phyloP scores from a whole-genome alignment of 2,888 invertebrate species.

The Tolmerus cingulatus region DNA sequence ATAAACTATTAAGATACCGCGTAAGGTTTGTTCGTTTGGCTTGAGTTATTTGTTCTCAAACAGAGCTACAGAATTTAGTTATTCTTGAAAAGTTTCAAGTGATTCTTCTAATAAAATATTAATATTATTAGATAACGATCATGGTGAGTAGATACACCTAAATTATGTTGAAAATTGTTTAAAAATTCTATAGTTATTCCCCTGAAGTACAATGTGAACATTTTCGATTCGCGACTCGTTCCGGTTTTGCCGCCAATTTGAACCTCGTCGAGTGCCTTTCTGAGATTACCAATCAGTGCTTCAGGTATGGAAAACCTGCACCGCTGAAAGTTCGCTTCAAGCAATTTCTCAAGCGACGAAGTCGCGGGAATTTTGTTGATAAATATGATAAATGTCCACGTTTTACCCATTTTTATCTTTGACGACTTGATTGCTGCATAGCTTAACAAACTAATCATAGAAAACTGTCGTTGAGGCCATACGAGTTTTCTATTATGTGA shows the following conservation, averaged over 20 bases:
- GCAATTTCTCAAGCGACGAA: neutral
- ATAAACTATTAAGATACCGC: conserved; percentile 57
- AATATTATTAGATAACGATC: neutral
- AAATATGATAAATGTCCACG: neutral
- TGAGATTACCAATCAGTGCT: neutral
- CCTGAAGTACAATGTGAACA: neutral
- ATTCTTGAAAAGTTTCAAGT: neutral
- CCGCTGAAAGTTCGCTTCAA: neutral
- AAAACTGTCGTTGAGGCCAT: neutral
- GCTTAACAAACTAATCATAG: neutral
- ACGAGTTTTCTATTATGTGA: neutral
- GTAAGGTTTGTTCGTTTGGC: conserved; percentile 61
- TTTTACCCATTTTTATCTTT: neutral
- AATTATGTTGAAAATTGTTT: neutral
- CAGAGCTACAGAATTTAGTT: conserved; percentile 10
- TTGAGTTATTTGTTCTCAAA: conserved; percentile 62
- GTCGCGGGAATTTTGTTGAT: neutral
- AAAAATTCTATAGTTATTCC: neutral
- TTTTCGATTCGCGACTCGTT: neutral
- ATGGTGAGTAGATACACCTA: neutral
- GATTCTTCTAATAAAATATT: neutral
- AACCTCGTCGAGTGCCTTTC: neutral
- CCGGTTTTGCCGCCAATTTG: neutral
- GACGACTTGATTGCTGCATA: neutral
- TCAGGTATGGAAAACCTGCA: neutral